Percentiles rank a stretch among this genome's conserved stretches.
These are phyloP conservation scores for Coendou prehensilis DNA, from an alignment of 2,797 vertebrate genomes.

Conservation along the genomic window DNA sequence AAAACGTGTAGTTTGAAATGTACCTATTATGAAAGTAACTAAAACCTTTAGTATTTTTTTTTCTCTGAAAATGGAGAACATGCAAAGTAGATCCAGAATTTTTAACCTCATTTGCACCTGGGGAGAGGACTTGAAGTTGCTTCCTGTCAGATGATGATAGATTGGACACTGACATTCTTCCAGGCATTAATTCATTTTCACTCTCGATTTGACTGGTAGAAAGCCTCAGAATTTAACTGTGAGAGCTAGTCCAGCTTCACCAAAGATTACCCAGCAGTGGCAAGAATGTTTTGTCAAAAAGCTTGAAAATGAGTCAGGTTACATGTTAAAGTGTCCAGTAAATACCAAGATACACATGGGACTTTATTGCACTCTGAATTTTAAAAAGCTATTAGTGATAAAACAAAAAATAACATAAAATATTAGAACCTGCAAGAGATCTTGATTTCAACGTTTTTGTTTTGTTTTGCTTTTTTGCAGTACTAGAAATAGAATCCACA, in stretches of 20 bases:
- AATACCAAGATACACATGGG: constrained; percentile 4
- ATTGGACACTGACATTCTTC: neutral
- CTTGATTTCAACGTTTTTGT: constrained; percentile 26
- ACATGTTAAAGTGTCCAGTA: constrained; percentile 29
- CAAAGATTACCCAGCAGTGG: neutral
- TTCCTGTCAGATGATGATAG: neutral
- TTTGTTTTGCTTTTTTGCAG: neutral
- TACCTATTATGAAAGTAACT: neutral
- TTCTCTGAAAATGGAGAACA: constrained; percentile 35
- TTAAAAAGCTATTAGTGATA: neutral
- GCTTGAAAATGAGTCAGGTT: constrained; percentile 51
- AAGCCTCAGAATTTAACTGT: constrained; percentile 54
- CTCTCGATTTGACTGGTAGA: constrained; percentile 47
- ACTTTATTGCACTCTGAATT: constrained; percentile 25
- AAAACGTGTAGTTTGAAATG: constrained; percentile 34
- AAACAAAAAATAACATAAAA: constrained; percentile 2
- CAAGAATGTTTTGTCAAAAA: constrained; percentile 58
- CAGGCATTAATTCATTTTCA: constrained; percentile 44
- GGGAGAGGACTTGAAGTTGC: neutral
- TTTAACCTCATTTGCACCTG: constrained; percentile 51
- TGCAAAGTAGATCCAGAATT: constrained; percentile 40
- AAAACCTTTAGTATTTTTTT: constrained; percentile 39
- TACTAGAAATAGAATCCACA: neutral
- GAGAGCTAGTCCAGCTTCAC: neutral
- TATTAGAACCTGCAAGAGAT: neutral